Percentiles rank a stretch among this genome's conserved stretches.
Evolutionary conservation across 2,113 vertebrate species (phyloP).

Genomic region (Sapayoa aenigma): DNA sequence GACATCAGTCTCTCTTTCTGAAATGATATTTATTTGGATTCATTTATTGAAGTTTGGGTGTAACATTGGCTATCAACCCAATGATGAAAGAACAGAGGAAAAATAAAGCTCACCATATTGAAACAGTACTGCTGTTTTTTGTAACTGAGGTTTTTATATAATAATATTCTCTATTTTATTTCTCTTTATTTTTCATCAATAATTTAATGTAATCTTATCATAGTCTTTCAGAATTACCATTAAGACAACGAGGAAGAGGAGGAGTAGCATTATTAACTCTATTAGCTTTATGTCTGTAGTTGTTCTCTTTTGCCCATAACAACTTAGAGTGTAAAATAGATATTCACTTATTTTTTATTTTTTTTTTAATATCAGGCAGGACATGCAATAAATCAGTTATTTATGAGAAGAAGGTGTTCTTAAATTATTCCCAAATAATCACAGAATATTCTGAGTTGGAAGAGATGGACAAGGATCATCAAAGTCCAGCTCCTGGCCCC

Average conservation of each 20-base stretch:
- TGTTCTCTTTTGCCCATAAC: not conserved
- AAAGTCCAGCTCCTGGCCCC: not conserved
- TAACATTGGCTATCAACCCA: not conserved
- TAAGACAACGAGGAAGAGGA: not conserved
- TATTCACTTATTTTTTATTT: not conserved
- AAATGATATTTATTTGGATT: not conserved
- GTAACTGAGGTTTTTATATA: not conserved
- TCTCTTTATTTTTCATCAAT: not conserved
- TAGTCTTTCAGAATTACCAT: not conserved
- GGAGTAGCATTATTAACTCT: too few relatives aligned
- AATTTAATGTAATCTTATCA: not conserved
- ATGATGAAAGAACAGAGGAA: not conserved
- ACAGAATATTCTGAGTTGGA: not conserved
- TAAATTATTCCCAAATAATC: not conserved
- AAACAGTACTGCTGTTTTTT: not conserved
- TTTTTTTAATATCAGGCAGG: not conserved
- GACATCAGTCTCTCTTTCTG: not conserved
- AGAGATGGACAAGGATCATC: not conserved
- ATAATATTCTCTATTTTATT: not conserved
- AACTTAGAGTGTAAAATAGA: not conserved
- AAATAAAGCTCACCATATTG: not conserved
- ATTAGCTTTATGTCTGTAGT: not conserved
- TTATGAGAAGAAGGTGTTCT: not conserved
- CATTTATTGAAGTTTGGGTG: not conserved
- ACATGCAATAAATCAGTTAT: not conserved